A percentile compares a stretch with the other conserved stretches of the same genome.
These are phyloP conservation scores for Peromyscus aztecus DNA, from an alignment of 2,797 vertebrate species.

Conservation along the genomic window DNA sequence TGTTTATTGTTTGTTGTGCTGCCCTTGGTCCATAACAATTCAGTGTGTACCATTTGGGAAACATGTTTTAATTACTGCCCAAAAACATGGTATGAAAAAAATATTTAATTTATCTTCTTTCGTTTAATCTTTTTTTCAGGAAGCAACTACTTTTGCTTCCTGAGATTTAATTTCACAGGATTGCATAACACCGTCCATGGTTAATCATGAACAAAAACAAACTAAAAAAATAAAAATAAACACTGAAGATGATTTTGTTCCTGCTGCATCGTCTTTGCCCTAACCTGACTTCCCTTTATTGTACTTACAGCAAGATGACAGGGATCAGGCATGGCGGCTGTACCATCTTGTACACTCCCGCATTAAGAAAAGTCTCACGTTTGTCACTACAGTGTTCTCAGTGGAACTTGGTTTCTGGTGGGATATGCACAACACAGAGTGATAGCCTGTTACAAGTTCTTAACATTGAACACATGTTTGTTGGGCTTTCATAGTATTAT, in stretches of 20 bases:
- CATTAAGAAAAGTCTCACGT: neutral
- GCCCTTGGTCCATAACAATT: neutral
- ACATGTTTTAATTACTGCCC: neutral
- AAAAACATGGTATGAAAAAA: neutral
- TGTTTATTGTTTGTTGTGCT: neutral
- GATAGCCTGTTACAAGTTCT: neutral
- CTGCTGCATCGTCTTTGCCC: neutral
- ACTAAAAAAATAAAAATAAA: neutral
- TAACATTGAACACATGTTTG: neutral
- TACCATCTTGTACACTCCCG: neutral
- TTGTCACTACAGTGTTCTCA: neutral
- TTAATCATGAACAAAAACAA: neutral
- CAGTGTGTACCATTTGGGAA: neutral
- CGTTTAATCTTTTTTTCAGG: too few relatives aligned
- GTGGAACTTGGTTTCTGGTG: neutral
- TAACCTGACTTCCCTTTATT: neutral
- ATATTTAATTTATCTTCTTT: neutral
- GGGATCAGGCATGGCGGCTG: neutral
- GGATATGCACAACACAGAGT: neutral
- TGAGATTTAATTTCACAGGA: neutral
- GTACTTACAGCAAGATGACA: slow-evolving; percentile 30
- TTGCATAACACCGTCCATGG: neutral
- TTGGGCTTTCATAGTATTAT: neutral
- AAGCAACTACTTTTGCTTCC: neutral
- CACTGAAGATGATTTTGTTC: neutral